These are phyloP conservation scores for Biston betularia DNA, from an alignment of 2,888 invertebrate species.

Conservation along the genomic window DNA sequence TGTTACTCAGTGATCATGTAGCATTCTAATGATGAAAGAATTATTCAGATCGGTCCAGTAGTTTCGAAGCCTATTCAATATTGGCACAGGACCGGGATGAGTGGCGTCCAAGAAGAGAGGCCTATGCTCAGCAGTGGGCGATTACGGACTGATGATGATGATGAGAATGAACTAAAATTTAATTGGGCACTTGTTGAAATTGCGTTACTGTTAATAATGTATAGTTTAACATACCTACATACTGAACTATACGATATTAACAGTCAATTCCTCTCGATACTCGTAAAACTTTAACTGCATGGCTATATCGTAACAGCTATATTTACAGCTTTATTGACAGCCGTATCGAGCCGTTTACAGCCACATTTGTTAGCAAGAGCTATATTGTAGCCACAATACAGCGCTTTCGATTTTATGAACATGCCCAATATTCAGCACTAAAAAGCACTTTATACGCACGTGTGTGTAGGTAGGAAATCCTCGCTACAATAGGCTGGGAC, in stretches of 20 bases:
- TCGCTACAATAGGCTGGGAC: conserved; percentile 12
- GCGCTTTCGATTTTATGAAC: conserved; percentile 19
- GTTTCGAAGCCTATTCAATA: no score
- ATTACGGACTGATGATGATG: no score
- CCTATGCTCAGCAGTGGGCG: no score
- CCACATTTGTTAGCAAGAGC: conserved; percentile 18
- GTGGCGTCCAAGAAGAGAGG: no score
- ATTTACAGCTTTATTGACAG: conserved; percentile 20
- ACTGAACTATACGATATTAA: not conserved
- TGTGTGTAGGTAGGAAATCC: conserved; percentile 4
- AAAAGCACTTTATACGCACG: conserved; percentile 18
- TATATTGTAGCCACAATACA: conserved; percentile 7
- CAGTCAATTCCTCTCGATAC: conserved; percentile 3
- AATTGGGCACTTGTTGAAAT: no score
- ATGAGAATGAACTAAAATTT: no score
- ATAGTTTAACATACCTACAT: no score
- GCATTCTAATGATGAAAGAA: no score
- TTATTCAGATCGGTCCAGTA: no score
- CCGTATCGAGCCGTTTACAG: conserved; percentile 12
- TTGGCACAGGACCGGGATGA: no score
- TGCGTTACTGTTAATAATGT: not conserved
- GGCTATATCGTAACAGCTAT: conserved; percentile 14
- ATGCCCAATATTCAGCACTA: conserved; percentile 18
- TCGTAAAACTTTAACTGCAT: conserved; percentile 13
- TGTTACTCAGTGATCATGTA: no score